Percentiles rank a stretch among this genome's conserved stretches.
These are phyloP conservation scores for Notolabrus celidotus DNA, from an alignment of 2,797 vertebrate genomes.

Conservation along the genomic window DNA sequence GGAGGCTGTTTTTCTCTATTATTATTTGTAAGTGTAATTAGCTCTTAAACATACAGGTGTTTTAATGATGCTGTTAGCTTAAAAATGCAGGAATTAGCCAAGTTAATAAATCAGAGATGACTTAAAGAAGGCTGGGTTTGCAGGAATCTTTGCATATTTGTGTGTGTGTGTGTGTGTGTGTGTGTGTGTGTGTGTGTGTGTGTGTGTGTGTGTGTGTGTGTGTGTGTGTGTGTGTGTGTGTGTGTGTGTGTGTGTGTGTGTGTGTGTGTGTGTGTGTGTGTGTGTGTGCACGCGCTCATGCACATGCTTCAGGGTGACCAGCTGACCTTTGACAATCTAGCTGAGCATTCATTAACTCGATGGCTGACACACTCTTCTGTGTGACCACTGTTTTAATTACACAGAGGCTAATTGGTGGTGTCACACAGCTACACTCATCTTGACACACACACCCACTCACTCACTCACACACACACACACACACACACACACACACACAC, in stretches of 20 bases:
- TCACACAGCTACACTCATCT: slow-evolving; percentile 21
- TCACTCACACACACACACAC: background rate
- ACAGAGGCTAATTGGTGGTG: slow-evolving; percentile 42
- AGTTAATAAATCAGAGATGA: slow-evolving; percentile 12
- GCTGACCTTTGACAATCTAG: slow-evolving; percentile 66
- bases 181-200: no score
- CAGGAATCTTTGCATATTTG: slow-evolving; percentile 7
- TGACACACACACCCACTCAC: background rate
- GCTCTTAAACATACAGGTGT: slow-evolving; percentile 26
- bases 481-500: background rate
- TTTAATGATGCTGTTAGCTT: slow-evolving; percentile 53
- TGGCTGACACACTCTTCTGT: slow-evolving; percentile 39
- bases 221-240: background rate
- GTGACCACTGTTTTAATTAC: slow-evolving; percentile 59
- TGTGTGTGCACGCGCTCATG: no score
- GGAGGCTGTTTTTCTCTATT: slow-evolving; percentile 42
- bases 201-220: background rate
- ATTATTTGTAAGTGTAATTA: slow-evolving; percentile 41
- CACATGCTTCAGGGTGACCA: slow-evolving; percentile 14
- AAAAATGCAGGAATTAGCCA: slow-evolving; percentile 8
- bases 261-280: background rate
- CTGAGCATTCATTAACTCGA: slow-evolving; percentile 69
- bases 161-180: background rate
- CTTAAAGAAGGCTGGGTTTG: slow-evolving; percentile 13
- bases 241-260: background rate